These are phyloP conservation scores for Pardosa pseudoannulata DNA, from an alignment of 2,888 invertebrate genomes.

Conservation along the genomic window DNA sequence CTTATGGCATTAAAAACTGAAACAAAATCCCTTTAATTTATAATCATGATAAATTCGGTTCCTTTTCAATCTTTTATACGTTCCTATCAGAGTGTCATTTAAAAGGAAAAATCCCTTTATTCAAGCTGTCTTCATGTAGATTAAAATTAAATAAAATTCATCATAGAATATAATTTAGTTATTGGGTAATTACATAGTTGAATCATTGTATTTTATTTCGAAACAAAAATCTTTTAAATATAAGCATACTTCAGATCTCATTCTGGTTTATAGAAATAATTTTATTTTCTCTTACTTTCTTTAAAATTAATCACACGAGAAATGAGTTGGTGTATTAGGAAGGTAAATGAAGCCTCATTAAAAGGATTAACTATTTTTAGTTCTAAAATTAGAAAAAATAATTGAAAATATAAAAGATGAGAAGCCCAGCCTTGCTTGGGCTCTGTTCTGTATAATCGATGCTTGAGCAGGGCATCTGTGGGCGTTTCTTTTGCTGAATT, in stretches of 20 bases:
- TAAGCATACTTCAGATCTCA: background rate
- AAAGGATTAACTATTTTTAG: conserved; percentile 5
- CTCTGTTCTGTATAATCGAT: background rate
- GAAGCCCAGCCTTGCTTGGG: background rate
- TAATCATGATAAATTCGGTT: too few species aligned
- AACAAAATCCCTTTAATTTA: too few species aligned
- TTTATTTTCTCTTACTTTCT: background rate
- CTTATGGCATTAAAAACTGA: too few species aligned
- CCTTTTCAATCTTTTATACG: too few species aligned
- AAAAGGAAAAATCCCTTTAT: too few species aligned
- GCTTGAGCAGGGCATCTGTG: background rate
- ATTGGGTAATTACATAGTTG: background rate
- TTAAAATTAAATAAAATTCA: too few species aligned
- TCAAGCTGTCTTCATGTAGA: too few species aligned
- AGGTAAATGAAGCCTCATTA: conserved; percentile 12
- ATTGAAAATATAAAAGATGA: background rate
- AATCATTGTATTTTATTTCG: background rate
- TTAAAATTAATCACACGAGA: background rate
- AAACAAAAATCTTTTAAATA: background rate
- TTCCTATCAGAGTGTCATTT: too few species aligned
- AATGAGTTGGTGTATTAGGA: background rate
- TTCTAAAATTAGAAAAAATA: conserved; percentile 2
- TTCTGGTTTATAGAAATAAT: background rate
- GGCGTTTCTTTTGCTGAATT: background rate
- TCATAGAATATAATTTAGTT: too few species aligned